phyloP scores from a whole-genome alignment of 2,113 vertebrate genomes.

The Xyliphius kryptos region DNA sequence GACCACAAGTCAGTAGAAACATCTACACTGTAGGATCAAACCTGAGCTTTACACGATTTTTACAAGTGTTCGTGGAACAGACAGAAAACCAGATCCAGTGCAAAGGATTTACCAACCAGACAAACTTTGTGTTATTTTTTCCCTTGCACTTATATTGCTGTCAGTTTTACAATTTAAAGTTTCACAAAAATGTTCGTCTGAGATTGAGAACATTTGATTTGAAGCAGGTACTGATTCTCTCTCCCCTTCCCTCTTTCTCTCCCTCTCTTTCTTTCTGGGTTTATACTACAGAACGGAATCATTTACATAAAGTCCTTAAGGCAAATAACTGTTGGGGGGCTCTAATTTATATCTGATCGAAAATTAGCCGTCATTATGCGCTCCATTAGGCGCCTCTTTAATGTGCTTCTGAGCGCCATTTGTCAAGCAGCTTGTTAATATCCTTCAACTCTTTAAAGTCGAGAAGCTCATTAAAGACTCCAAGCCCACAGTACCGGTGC shows the following conservation, averaged over 20 bases:
- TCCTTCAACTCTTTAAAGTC: slow-evolving; percentile 99
- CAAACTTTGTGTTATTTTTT: no score
- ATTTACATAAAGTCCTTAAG: slow-evolving; percentile 99
- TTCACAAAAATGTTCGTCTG: no score
- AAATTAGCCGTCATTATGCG: slow-evolving; percentile 99
- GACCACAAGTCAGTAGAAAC: no score
- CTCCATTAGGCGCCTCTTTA: slow-evolving; percentile 99
- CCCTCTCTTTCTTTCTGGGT: slow-evolving; percentile 73
- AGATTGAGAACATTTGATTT: no score
- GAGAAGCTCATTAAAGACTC: slow-evolving; percentile 99
- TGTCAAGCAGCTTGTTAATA: slow-evolving; percentile 99
- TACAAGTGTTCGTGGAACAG: no score
- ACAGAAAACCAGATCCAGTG: no score
- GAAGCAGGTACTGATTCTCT: slow-evolving; percentile 31
- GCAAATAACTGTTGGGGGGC: slow-evolving; percentile 99
- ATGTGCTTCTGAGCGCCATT: slow-evolving; percentile 99
- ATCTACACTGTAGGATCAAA: no score
- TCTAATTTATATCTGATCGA: slow-evolving; percentile 99
- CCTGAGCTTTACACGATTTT: no score
- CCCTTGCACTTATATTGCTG: no score
- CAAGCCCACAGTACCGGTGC: slow-evolving; percentile 87
- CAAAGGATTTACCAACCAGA: no score
- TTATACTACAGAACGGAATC: slow-evolving; percentile 97
- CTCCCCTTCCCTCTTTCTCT: slow-evolving; percentile 55
- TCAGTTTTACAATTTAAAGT: no score